phyloP scores from a whole-genome alignment of 2,888 invertebrate genomes.

The Nysson spinosus region DNA sequence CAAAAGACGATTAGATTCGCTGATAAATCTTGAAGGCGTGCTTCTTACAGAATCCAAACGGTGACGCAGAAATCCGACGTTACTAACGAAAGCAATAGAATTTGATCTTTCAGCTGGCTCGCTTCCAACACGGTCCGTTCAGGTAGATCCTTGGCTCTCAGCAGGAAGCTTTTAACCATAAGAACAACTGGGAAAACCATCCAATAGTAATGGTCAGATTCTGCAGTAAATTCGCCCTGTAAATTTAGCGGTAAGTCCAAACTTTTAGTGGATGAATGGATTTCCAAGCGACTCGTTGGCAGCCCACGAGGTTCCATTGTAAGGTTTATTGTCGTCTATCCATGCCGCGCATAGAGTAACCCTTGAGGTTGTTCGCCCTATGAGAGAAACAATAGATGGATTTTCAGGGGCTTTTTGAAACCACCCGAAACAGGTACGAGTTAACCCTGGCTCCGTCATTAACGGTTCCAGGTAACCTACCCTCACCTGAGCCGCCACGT shows the following conservation, averaged over 20 bases:
- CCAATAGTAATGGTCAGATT: constrained; percentile 1
- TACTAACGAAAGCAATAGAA: background rate
- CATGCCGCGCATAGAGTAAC: constrained; percentile 6
- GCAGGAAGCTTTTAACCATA: constrained; percentile 15
- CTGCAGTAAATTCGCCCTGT: constrained; percentile 11
- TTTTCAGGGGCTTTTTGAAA: background rate
- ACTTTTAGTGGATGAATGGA: constrained; percentile 17
- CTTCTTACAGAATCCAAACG: no score
- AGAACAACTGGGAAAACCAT: constrained; percentile 7
- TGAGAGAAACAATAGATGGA: constrained; percentile 18
- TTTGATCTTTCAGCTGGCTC: background rate
- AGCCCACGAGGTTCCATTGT: constrained; percentile 17
- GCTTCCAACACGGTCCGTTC: background rate
- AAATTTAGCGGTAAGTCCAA: constrained; percentile 34
- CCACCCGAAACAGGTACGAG: constrained; percentile 23
- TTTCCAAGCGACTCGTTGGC: background rate
- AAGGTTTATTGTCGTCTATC: constrained; percentile 23
- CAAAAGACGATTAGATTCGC: background rate
- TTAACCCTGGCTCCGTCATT: constrained; percentile 3
- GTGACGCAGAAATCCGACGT: background rate
- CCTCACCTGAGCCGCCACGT: background rate
- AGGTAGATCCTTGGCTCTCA: constrained; percentile 22
- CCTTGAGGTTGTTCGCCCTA: constrained; percentile 10
- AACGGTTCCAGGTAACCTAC: constrained; percentile 33
- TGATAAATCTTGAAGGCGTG: no score